Base-by-base conservation (phyloP, 2,888 invertebrate genomes). In the Drosophila rubida region DNA sequence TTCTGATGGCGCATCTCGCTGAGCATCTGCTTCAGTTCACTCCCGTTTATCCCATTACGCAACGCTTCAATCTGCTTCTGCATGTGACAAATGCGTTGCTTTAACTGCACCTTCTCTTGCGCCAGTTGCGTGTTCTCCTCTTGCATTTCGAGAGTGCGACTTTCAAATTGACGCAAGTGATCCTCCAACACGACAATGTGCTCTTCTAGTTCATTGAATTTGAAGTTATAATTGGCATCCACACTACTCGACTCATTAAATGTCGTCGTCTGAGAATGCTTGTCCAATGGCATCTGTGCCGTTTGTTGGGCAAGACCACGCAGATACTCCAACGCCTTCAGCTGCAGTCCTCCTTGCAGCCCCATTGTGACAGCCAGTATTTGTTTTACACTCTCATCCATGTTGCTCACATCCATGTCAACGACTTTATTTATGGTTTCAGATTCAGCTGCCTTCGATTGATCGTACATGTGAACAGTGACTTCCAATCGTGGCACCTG, bases 291-390 rank as follows among this genome's bases (percentile, higher is more conserved):
- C 7, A 11, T 23, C 7, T 37, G 44, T 5, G 41, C 16, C 9
- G 35, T 13, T 42, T 55, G 39, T 35, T 61, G n/a, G 7, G 51
- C 22, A 7, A 61, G 9, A 23, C 51, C 58, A 0, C 19, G 23
- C 6, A 62, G 49, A 11, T 69, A 65, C 2, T 60, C 93, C 92
- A 16, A 93, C 92, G 64, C 48, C 88, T 94, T 94, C 55, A 92
- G 93, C 80, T 93, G 93, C 11, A 95, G 82, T 93, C 94, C 94
- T 41, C 91, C 90, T 81, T 94, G 93, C 23, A 93, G 93, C 68
- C 94, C 93, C 85, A 95, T 96, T 96, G 96, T 96, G 22, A 94
- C 94, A 83, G 95, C 95, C 1, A 96, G 91, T 68, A 95, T 95
- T 9, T 55, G 58, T 13, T 22, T 37, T 11, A 46, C 22, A 41